Evolutionary conservation across 1,140 invertebrate species (phyloP), one percentile per base, ranked within the genome.

Genomic region (Pemphigus obesinymphae): DNA sequence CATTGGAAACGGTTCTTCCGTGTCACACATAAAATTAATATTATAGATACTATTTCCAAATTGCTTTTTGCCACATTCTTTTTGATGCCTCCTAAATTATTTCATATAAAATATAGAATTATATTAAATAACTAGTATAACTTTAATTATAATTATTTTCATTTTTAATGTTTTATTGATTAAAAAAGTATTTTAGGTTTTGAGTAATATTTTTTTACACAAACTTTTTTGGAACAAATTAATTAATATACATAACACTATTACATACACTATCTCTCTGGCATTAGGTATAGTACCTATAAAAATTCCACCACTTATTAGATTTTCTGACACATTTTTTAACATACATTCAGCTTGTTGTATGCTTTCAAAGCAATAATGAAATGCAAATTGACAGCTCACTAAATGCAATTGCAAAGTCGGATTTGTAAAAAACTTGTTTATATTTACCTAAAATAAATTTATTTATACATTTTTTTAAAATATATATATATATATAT

Each of bases 381-480:
- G 95, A 85, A 99, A 94, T 29, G 97, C 94, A 91, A 99, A 99
- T 88, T 99, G 98, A 87, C 96, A 98, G 85, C 95, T 98, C 0
- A 96, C 94, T 6, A 99, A 84, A 87, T 99, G 95, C 85, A 99
- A 90, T 85, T 91, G 31, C 37, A 61, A 45, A 31, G 6, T 53
- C 17, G 89, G 20, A 93, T 82, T 50, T 53, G 63, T 61, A 53
- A 84, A 90, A 85, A 81, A 86, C 87, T 5, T 91, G 84, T 82
- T 88, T 85, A 17, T 85, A 86, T 89, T 90, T 84, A 84, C 80
- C 78, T 68, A 61, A 61, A 83, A 66, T 26, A 55, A 29, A 82
- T 55, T 80, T 48, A 43, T 40, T 50, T 8, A 31, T 34, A 58
- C 6, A 48, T 31, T 61, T 63, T 17, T 34, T 63, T 70, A 58